These are phyloP conservation scores for Danio rerio DNA, from an alignment of 2,113 vertebrate genomes.

Conservation along the genomic window DNA sequence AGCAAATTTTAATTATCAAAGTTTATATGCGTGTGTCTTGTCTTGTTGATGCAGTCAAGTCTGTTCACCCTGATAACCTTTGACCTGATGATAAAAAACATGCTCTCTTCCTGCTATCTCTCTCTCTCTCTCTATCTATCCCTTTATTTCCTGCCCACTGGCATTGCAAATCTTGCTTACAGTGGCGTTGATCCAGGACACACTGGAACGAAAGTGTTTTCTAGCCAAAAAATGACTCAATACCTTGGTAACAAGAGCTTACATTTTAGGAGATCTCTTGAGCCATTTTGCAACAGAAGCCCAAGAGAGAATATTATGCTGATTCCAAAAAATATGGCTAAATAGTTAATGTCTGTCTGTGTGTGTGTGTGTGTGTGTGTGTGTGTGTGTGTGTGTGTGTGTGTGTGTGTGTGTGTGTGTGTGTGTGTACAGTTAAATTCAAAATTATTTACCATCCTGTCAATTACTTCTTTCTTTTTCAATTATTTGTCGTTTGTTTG, in stretches of 20 bases:
- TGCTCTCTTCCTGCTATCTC: slow-evolving; percentile 12
- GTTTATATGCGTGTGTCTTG: neutral
- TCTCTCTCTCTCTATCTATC: slow-evolving; percentile 44
- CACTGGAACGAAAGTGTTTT: slow-evolving; percentile 11
- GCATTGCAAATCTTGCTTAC: slow-evolving; percentile 33
- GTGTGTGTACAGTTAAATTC: too few species aligned
- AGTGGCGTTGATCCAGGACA: slow-evolving; percentile 18
- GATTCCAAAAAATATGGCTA: slow-evolving; percentile 8
- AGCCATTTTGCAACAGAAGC: neutral
- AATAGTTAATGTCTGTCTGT: neutral
- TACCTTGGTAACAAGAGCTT: neutral
- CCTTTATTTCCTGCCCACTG: slow-evolving; percentile 25
- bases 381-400: neutral
- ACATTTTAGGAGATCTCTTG: neutral
- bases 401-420: neutral
- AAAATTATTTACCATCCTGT: too few species aligned
- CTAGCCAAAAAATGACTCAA: slow-evolving; percentile 21
- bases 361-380: neutral
- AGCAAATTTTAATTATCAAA: neutral
- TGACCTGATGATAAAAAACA: slow-evolving; percentile 17
- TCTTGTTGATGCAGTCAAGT: slow-evolving; percentile 3
- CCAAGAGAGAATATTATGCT: neutral
- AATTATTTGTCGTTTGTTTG: too few species aligned
- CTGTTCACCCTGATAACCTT: slow-evolving; percentile 37
- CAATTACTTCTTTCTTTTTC: too few species aligned